Evolutionary conservation across 1,140 invertebrate genomes (phyloP).

Genomic region (Idris sp.): DNA sequence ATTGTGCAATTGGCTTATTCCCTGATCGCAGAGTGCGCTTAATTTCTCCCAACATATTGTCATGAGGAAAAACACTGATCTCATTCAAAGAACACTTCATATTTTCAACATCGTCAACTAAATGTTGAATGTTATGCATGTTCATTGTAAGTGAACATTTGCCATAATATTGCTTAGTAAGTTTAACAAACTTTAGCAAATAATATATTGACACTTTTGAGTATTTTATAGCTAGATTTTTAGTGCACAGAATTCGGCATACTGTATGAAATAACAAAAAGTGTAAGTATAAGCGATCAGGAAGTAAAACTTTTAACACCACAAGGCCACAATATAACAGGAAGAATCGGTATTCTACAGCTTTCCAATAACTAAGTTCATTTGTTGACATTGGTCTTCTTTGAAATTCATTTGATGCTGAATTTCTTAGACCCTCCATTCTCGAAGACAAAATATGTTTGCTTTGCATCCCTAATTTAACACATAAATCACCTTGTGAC

Average conservation of each 20-base stretch:
- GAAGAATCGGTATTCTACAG: neutral
- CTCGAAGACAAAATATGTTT: neutral
- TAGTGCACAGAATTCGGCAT: neutral
- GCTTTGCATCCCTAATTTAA: no score
- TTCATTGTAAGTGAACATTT: neutral
- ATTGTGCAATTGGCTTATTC: slow-evolving; percentile 24
- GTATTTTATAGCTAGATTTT: no score
- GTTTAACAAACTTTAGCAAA: neutral
- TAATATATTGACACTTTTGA: neutral
- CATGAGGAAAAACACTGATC: no score
- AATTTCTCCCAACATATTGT: slow-evolving; percentile 26
- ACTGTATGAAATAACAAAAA: neutral
- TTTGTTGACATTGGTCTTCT: slow-evolving; percentile 2
- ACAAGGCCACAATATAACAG: slow-evolving; percentile 1
- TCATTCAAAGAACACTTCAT: neutral
- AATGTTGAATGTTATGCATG: neutral
- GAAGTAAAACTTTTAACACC: neutral
- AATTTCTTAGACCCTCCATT: slow-evolving; percentile 1
- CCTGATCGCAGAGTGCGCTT: slow-evolving; percentile 12
- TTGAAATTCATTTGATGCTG: slow-evolving; percentile 3
- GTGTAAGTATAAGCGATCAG: neutral
- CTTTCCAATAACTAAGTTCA: neutral
- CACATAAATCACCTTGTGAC: neutral
- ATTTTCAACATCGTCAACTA: neutral
- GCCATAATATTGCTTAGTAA: neutral